Base-by-base conservation (phyloP, 2,797 vertebrate species). In the Nyctalus aviator region DNA sequence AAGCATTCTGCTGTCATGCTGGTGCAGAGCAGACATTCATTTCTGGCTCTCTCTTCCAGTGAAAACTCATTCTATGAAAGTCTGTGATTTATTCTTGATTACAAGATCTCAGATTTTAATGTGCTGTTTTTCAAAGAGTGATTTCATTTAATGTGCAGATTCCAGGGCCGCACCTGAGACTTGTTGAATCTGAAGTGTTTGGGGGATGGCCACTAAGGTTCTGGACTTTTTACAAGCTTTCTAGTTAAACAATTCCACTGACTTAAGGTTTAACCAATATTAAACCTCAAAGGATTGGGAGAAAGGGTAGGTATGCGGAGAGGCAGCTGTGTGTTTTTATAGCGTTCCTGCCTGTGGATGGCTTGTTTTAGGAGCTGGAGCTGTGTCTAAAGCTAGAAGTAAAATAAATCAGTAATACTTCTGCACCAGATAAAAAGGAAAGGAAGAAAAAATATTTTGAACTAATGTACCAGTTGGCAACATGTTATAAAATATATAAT, bases 341-440 rank as follows among this genome's bases (percentile, higher is more conserved):
- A 9, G 13, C 6, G 12, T 57, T 75, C 23, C 44, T 69, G 12
- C 20, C 55, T 50, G 46, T 81, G 17, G 25, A 84, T 11, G 30
- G 20, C n/a, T 32, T 25, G 4, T 71, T 82, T 68, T 32, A 87
- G 62, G 44, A 82, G 37, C 46, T 46, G 6, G 46, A 78, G 17
- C 27, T 46, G 20, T 46, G 35, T 76, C 30, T 84, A 57, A 77
- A 53, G 78, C 73, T 20, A 66, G n/a, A 79, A 78, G 27, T 50
- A 27, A 55, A 84, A 23, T 21, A 83, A 93, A 35, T 57, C 27
- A 76, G 17, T 9, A 55, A 10, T 62, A 72, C 81, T 92, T 87
- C 66, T 93, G 20, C 6, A 88, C 32, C 87, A 15, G 14, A 37
- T 44, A 27, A 66, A 91, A 82, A 59, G 7, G 32, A 21, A 78